A percentile compares a stretch with the other conserved stretches of the same genome.
Evolutionary conservation across 2,113 vertebrate species (phyloP).

Genomic region (Saccopteryx leptura): DNA sequence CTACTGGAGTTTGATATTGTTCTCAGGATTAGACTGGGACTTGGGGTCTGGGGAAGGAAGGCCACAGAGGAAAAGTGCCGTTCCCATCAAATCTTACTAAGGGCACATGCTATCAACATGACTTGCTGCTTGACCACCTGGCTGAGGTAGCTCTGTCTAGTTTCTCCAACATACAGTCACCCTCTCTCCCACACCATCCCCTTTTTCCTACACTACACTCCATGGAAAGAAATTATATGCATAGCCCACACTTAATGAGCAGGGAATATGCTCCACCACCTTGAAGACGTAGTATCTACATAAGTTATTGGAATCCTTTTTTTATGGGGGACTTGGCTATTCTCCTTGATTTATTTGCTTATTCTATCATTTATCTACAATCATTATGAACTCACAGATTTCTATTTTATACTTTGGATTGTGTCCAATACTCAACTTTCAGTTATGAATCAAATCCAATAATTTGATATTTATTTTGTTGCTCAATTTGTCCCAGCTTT

Average conservation of each 20-base stretch:
- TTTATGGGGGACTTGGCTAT: background rate
- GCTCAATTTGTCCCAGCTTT: background rate
- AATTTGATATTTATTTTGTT: background rate
- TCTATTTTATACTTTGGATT: background rate
- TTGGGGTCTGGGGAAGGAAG: background rate
- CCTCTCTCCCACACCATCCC: accelerated
- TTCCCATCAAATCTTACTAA: background rate
- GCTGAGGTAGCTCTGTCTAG: background rate
- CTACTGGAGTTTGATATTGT: background rate
- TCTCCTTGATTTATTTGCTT: background rate
- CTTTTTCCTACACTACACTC: background rate
- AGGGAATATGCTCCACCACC: accelerated
- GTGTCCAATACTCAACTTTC: background rate
- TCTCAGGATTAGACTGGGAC: background rate
- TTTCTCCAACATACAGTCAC: background rate
- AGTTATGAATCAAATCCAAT: background rate
- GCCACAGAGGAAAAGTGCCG: background rate
- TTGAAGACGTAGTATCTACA: background rate
- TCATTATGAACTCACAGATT: background rate
- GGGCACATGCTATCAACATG: background rate
- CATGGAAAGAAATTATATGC: background rate
- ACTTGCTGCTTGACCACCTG: background rate
- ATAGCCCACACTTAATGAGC: background rate
- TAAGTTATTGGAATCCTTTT: background rate
- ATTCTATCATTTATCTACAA: background rate